Percentiles rank a stretch among this genome's conserved stretches.
These are phyloP conservation scores for Drosophila repleta DNA, from an alignment of 1,140 invertebrate species.

Conservation along the genomic window DNA sequence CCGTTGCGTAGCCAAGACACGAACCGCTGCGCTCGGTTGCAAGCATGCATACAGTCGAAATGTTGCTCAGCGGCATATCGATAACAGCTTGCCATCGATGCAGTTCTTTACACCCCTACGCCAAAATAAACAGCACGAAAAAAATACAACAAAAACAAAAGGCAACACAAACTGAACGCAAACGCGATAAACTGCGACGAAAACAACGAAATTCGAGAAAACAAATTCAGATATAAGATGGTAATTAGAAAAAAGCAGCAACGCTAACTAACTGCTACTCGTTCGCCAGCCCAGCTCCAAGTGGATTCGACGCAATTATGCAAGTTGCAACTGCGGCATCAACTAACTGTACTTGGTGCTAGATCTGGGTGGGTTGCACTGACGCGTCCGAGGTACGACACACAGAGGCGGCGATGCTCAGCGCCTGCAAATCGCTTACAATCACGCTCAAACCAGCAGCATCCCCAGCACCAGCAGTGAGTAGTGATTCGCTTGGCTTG, in stretches of 20 bases:
- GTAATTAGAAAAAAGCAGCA: not conserved
- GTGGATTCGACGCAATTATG: slow-evolving; percentile 63
- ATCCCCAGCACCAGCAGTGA: slow-evolving; percentile 14
- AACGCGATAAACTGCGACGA: slow-evolving; percentile 23
- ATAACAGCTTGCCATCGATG: slow-evolving; percentile 37
- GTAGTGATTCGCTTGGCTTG: too few relatives aligned
- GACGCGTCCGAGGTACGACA: slow-evolving; percentile 3
- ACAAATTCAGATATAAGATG: slow-evolving; percentile 12
- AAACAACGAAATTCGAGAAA: slow-evolving; percentile 1
- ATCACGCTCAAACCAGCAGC: slow-evolving; percentile 1
- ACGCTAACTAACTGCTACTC: not conserved
- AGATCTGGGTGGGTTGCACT: slow-evolving; percentile 17
- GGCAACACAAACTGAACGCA: slow-evolving; percentile 33
- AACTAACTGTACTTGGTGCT: slow-evolving; percentile 48
- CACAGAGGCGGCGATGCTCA: slow-evolving; percentile 1
- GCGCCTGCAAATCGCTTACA: slow-evolving; percentile 1
- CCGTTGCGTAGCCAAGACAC: slow-evolving; percentile 14
- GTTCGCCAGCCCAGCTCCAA: not conserved
- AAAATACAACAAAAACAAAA: slow-evolving; percentile 54
- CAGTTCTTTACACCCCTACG: slow-evolving; percentile 44
- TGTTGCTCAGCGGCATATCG: slow-evolving; percentile 5
- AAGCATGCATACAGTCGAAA: too few relatives aligned
- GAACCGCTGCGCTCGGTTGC: slow-evolving; percentile 19
- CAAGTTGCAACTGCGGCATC: slow-evolving; percentile 65
- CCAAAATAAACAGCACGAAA: slow-evolving; percentile 51